These are phyloP conservation scores for Achlya flavicornis DNA, from an alignment of 2,888 invertebrate genomes.

Conservation along the genomic window DNA sequence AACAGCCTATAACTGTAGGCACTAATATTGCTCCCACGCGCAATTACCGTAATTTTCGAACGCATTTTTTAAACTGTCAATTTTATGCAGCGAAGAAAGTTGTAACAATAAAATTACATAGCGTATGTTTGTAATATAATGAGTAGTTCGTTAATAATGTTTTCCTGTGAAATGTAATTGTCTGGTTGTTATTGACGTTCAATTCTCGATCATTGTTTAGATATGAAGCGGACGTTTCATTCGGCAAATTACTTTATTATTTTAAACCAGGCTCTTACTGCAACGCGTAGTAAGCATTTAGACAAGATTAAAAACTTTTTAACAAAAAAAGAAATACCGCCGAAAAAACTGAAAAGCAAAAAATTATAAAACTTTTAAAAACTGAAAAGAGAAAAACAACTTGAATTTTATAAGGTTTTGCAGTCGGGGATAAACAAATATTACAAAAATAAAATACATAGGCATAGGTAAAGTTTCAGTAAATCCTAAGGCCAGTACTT, in stretches of 20 bases:
- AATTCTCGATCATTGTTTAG: constrained; percentile 30
- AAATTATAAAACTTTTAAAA: too few species aligned
- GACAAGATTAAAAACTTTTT: too few species aligned
- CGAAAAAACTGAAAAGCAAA: too few species aligned
- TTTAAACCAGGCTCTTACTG: not conserved
- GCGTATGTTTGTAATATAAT: constrained; percentile 30
- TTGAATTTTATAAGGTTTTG: too few species aligned
- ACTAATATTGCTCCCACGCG: constrained; percentile 44
- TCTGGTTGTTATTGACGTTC: not conserved
- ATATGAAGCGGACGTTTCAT: constrained; percentile 14
- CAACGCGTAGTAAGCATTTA: not conserved
- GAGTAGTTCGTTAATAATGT: constrained; percentile 22
- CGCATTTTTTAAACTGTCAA: constrained; percentile 16
- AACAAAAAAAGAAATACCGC: too few species aligned
- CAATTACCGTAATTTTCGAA: constrained; percentile 18
- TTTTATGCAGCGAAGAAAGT: constrained; percentile 29
- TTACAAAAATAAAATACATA: too few species aligned
- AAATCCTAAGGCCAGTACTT: too few species aligned
- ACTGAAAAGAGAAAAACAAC: too few species aligned
- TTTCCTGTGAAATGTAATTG: constrained; percentile 24
- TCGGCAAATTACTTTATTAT: constrained; percentile 7
- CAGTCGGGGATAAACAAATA: too few species aligned
- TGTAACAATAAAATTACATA: constrained; percentile 37
- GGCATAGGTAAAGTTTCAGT: too few species aligned
- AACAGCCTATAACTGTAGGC: constrained; percentile 34